phyloP scores from a whole-genome alignment of 2,113 vertebrate genomes.

The Synodontis membranacea region DNA sequence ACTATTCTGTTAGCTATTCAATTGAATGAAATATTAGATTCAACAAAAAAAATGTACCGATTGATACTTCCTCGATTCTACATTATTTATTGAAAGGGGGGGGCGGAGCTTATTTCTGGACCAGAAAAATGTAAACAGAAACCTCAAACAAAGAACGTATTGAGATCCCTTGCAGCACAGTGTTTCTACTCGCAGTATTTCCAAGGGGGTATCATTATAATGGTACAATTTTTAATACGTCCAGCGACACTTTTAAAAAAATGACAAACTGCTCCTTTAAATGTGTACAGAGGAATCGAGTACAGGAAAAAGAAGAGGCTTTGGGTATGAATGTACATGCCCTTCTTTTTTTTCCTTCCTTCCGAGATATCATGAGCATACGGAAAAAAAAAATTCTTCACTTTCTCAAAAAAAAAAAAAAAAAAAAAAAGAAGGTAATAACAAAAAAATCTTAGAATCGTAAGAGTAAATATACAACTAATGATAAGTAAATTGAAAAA shows the following conservation, averaged over 20 bases:
- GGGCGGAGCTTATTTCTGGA: neutral
- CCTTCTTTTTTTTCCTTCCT: neutral
- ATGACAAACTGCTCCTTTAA: neutral
- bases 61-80: neutral
- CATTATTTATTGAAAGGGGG: neutral
- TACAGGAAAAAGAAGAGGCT: neutral
- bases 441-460: neutral
- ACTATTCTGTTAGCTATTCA: neutral
- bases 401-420: neutral
- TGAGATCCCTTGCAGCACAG: neutral
- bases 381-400: no score
- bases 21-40: neutral
- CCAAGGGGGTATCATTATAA: neutral
- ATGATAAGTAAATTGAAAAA: neutral
- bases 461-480: neutral
- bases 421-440: no score
- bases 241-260: neutral
- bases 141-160: neutral
- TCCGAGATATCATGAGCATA: no score
- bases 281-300: neutral
- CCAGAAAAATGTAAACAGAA: neutral
- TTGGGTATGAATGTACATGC: neutral
- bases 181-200: neutral
- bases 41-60: neutral
- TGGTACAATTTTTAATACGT: neutral